Evolutionary conservation across 2,113 vertebrate genomes (phyloP).

Genomic region (Delphinapterus leucas): DNA sequence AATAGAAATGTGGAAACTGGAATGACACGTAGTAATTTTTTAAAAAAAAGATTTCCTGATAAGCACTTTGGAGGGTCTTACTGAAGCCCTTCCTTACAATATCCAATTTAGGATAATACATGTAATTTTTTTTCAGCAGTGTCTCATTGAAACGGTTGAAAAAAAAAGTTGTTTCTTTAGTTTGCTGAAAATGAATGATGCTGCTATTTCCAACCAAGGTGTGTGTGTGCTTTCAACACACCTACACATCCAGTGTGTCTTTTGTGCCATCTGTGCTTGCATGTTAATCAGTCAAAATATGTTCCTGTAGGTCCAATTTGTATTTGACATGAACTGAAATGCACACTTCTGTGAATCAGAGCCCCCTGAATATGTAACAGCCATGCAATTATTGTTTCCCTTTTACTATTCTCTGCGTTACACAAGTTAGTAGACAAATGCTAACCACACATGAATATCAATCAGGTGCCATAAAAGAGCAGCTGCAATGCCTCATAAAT

Average conservation of each 20-base stretch:
- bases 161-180: conserved; percentile 65
- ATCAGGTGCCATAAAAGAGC: conserved; percentile 89
- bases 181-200: conserved; percentile 64
- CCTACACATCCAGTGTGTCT: conserved; percentile 58
- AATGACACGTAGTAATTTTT: background rate
- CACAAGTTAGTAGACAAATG: conserved; percentile 90
- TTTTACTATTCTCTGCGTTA: conserved; percentile 87
- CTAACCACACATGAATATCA: conserved; percentile 90
- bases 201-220: conserved; percentile 62
- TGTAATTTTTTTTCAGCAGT: conserved; percentile 44
- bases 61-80: conserved; percentile 16
- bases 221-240: conserved; percentile 59
- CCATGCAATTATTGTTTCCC: conserved; percentile 85
- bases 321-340: conserved; percentile 73
- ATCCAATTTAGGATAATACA: conserved; percentile 34
- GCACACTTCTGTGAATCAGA: conserved; percentile 79
- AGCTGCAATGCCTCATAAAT: conserved; percentile 89
- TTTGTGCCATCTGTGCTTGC: conserved; percentile 64
- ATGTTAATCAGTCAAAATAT: conserved; percentile 69
- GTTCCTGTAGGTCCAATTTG: conserved; percentile 73
- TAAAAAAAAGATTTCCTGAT: background rate
- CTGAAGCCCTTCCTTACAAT: conserved; percentile 34
- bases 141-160: conserved; percentile 68
- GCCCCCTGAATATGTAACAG: conserved; percentile 85
- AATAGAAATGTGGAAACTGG: conserved; percentile 9